phyloP scores from a whole-genome alignment of 2,797 vertebrate species.

The Steatocranus sp. region DNA sequence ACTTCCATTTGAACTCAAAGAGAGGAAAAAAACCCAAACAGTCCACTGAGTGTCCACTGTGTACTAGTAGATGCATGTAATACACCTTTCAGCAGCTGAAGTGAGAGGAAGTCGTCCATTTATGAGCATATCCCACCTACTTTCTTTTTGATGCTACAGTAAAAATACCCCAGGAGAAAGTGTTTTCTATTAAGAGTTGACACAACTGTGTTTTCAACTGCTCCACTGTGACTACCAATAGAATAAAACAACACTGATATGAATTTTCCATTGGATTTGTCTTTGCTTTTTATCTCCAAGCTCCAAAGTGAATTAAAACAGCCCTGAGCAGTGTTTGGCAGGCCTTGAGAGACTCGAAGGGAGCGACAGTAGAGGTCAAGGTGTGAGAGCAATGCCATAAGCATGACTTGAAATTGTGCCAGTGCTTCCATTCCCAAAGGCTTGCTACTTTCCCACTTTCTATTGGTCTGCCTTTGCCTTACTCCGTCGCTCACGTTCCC shows the following conservation, averaged over 20 bases:
- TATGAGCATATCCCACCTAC: constrained; percentile 29
- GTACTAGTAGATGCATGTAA: constrained; percentile 25
- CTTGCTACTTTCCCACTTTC: constrained; percentile 15
- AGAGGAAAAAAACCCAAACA: constrained; percentile 9
- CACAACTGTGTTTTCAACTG: constrained; percentile 24
- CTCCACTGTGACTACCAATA: constrained; percentile 55
- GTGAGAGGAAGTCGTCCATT: constrained; percentile 36
- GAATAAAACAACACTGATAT: constrained; percentile 31
- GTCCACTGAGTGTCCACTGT: constrained; percentile 37
- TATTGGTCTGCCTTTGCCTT: neutral
- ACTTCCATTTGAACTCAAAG: constrained; percentile 25
- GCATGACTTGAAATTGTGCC: constrained; percentile 51
- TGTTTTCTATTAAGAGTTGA: constrained; percentile 28
- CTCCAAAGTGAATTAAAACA: constrained; percentile 53
- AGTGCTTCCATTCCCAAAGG: constrained; percentile 36
- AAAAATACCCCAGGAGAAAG: constrained; percentile 39
- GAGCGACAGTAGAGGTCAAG: constrained; percentile 57
- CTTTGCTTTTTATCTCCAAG: constrained; percentile 51
- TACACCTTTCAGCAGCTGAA: constrained; percentile 36
- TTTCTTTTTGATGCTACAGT: constrained; percentile 19
- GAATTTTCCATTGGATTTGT: constrained; percentile 47
- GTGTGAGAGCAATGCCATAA: constrained; percentile 45
- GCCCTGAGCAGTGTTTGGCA: constrained; percentile 48
- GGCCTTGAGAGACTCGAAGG: constrained; percentile 53
- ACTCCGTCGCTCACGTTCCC: neutral